Base-by-base conservation (phyloP, 2,888 invertebrate species). In the Sinhomidia bicolor region DNA sequence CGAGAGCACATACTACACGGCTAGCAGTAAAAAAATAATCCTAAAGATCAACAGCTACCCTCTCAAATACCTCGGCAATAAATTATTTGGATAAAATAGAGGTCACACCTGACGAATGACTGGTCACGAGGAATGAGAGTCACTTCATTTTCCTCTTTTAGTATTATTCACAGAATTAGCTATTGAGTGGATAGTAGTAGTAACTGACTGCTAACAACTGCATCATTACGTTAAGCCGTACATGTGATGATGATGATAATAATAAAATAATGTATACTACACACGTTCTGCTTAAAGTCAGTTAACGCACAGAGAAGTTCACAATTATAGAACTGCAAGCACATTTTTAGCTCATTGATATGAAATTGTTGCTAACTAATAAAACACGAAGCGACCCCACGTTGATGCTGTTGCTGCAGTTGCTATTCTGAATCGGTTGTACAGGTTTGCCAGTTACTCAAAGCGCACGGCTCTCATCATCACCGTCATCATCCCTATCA, bases 81-180 rank as follows among this genome's bases (percentile, higher is more conserved):
- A 44, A 81, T 62, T 81, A 51, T 47, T 47, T 83, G 54, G 68
- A 83, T 36, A 83, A 71, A 83, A 83, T 83, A 20, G 83, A 83
- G 83, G 83, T 83, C 83, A 71, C 62, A 68, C 71, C 47, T 83
- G 83, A 71, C 81, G 47, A 78, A 78, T 78, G 57, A 47, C 80
- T 62, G 47, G 83, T 83, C 83, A 83, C 83, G 83, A 83, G 47
- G 47, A 47, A 41, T 71, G 32, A 41, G 32, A 62, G 60, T 62
- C 62, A 41, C 62, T 62, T 68, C 68, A 17, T 51, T 29, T 60
- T 26, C 26, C 60, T 60, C 68, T 14, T 36, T 51, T 68, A 32
- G 36, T 12, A 14, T 1, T 29, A 14, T 29, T 60, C 60, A 60
- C 26, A 14, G 29, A 29, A 14, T 4, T 29, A 29, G 10, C 60